phyloP scores from a whole-genome alignment of 2,888 invertebrate genomes.

The Heteropelma amictum region DNA sequence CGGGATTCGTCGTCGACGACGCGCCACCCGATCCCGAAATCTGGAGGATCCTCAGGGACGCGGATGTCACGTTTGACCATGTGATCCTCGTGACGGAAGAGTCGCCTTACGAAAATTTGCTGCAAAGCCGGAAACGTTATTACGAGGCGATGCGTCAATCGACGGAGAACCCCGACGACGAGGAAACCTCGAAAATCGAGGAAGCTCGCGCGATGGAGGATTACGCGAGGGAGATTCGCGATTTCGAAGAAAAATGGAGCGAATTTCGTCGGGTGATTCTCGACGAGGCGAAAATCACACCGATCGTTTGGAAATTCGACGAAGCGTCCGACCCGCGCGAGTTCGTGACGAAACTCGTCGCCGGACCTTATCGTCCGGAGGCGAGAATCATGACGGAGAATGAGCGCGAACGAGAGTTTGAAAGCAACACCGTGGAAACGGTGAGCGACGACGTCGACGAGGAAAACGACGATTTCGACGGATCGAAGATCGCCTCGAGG shows the following conservation, averaged over 20 bases:
- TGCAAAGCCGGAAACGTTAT: conserved; percentile 62
- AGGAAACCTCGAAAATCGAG: conserved; percentile 16
- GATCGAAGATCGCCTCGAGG: conserved; percentile 65
- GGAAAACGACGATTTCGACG: conserved; percentile 65
- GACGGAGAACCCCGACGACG: conserved; percentile 18
- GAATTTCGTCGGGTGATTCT: conserved; percentile 62
- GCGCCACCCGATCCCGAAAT: conserved; percentile 79
- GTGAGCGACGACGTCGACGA: conserved; percentile 75
- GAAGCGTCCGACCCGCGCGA: conserved; percentile 65
- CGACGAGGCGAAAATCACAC: conserved; percentile 58
- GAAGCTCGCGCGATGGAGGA: conserved; percentile 41
- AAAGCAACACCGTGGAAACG: conserved; percentile 77
- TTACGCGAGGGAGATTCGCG: conserved; percentile 44
- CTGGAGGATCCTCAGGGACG: conserved; percentile 78
- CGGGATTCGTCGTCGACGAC: conserved; percentile 83
- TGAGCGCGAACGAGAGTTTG: conserved; percentile 58
- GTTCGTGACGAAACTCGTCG: conserved; percentile 68
- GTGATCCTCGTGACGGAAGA: conserved; percentile 80
- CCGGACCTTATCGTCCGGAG: conserved; percentile 74
- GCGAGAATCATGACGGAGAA: conserved; percentile 79
- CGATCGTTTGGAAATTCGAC: conserved; percentile 63
- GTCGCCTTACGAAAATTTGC: conserved; percentile 76
- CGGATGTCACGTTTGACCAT: conserved; percentile 80
- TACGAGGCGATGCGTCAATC: conserved; percentile 4
- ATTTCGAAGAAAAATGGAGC: conserved; percentile 59